Conservation (phyloP, 2,113 vertebrate species). For the Mus pahari region DNA sequence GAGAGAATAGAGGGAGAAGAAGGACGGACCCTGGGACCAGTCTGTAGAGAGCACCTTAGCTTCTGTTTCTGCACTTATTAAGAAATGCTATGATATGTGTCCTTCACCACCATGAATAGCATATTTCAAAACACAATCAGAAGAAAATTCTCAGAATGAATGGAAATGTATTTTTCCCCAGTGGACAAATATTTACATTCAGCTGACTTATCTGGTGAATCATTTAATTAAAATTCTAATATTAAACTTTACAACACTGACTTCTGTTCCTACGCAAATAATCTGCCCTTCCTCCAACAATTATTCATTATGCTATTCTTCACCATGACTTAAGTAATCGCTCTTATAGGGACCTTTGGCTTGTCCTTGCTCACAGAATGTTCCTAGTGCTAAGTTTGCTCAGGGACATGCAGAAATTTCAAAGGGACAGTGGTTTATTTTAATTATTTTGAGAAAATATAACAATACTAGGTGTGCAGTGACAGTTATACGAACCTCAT, state of each 20-base stretch:
- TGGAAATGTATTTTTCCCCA: neutral
- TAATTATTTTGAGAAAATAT: neutral
- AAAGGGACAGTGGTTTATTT: neutral
- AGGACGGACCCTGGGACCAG: rapidly evolving
- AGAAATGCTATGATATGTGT: neutral
- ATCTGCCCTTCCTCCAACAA: neutral
- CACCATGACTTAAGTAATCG: neutral
- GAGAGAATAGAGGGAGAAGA: neutral
- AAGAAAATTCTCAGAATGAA: neutral
- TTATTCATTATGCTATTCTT: neutral
- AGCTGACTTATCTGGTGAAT: neutral
- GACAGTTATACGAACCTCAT: neutral
- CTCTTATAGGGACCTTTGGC: neutral
- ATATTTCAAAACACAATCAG: conserved; percentile 15
- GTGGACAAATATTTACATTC: neutral
- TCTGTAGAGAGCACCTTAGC: neutral
- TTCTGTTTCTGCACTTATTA: neutral
- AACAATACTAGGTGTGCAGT: rapidly evolving
- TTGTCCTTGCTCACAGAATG: neutral
- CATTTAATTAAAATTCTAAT: conserved; percentile 36
- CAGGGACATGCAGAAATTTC: neutral
- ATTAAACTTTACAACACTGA: neutral
- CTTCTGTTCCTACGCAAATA: neutral
- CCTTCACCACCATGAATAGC: neutral
- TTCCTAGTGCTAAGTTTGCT: neutral